Base-by-base conservation (phyloP, 2,797 vertebrate genomes). In the Sebastolobus alascanus region DNA sequence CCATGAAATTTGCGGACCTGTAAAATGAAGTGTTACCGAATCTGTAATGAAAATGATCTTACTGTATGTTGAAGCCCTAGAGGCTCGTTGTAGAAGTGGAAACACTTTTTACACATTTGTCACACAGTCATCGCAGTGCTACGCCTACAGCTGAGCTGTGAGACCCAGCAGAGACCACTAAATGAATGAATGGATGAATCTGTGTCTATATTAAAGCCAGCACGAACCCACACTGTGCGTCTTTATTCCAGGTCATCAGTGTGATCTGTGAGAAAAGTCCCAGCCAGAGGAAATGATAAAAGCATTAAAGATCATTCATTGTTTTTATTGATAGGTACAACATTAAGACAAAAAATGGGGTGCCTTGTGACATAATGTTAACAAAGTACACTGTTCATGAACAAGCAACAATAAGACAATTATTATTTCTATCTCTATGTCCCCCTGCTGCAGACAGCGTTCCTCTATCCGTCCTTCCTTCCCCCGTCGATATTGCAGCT, bases 241-340 rank as follows among this genome's bases (percentile, higher is more conserved):
- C 33, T 60, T 58, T 25, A 73, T 68, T 31, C 60, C 40, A 55
- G 43, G 72, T 55, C 56, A 18, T 18, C 68, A 20, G 22, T 1
- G 58, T 31, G 38, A n/a, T 37, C 38, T 35, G 35, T 37, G 22
- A 43, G 22, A n/a, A 64, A 22, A 59, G 11, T 59, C 29, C 8
- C 37, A 52, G 38, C 31, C 29, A 35, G 46, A 74, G 16, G 2
- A 55, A 73, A 66, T 1, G 31, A 69, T n/a, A 8, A 22, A 50
- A 64, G 59, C 38, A 52, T 18, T 31, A 22, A 65, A 67, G 29
- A 35, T 75, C 18, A 68, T 83, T 79, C 43, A 20, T 43, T 79
- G 59, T 83, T 90, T 92, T 93, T 92, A 93, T 91, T 92, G 67
- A 80, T 84, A 50, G 79, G 66, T 85, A 86, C 84, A 87, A 92